phyloP scores from a whole-genome alignment of 2,797 vertebrate species.

The Pteropus rufus region DNA sequence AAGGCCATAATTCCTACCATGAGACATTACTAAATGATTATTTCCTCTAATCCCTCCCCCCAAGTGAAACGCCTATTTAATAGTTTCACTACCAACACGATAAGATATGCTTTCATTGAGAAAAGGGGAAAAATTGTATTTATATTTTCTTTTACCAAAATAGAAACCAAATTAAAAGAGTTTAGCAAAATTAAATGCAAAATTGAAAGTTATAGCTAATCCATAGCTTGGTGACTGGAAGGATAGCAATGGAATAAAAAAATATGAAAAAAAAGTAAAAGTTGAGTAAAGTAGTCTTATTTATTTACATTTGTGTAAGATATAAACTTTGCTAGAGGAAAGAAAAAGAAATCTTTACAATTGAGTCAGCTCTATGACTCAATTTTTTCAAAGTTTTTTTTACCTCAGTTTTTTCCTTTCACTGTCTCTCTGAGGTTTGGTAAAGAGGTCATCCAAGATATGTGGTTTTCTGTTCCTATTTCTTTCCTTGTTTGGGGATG shows the following conservation, averaged over 20 bases:
- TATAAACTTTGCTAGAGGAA: background rate
- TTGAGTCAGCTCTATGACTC: background rate
- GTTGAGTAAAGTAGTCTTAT: background rate
- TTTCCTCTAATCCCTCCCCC: background rate
- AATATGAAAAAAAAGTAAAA: background rate
- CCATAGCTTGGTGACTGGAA: background rate
- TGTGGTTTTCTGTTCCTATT: slow-evolving; percentile 28
- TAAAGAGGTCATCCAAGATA: slow-evolving; percentile 45
- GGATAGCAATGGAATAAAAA: background rate
- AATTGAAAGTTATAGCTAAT: background rate
- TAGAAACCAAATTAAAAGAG: background rate
- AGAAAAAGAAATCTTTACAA: background rate
- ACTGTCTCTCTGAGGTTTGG: slow-evolving; percentile 19
- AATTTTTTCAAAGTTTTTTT: slow-evolving; percentile 14
- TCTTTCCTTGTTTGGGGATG: background rate
- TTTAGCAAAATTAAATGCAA: background rate
- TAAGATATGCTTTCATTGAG: background rate
- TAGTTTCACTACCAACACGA: background rate
- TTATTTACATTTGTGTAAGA: background rate
- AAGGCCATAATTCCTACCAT: background rate
- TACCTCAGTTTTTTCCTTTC: background rate
- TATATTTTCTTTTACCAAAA: background rate
- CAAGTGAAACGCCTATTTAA: background rate
- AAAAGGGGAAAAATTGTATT: background rate
- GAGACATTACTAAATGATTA: background rate